phyloP scores from a whole-genome alignment of 2,888 invertebrate genomes.

The Stramonita haemastoma region DNA sequence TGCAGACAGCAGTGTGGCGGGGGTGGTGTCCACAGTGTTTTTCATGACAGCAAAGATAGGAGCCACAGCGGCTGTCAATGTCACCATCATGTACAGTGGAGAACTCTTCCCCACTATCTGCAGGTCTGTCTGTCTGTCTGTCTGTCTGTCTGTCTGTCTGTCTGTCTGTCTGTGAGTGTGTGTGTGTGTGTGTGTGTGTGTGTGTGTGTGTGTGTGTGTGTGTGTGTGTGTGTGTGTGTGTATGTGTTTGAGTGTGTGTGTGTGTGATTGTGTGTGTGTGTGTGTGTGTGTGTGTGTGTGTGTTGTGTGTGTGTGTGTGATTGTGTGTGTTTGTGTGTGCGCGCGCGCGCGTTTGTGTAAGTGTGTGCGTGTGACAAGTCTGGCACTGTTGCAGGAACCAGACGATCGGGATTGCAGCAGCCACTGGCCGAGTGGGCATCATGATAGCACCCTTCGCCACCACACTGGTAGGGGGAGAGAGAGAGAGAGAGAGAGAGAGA shows the following conservation, averaged over 20 bases:
- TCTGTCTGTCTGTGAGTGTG: too few species aligned
- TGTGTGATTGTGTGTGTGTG: neutral
- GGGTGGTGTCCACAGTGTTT: neutral
- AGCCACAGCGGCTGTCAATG: slow-evolving; percentile 43
- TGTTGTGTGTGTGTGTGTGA: slow-evolving; percentile 23
- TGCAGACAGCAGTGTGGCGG: too few species aligned
- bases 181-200: too few species aligned
- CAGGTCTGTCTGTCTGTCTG: slow-evolving; percentile 34
- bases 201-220: slow-evolving; percentile 16
- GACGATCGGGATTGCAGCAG: neutral
- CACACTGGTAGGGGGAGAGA: neutral
- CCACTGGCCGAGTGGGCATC: slow-evolving; percentile 1
- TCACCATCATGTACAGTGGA: slow-evolving; percentile 43
- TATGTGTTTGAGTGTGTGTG: neutral
- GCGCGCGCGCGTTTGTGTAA: neutral
- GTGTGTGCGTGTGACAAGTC: neutral
- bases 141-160: too few species aligned
- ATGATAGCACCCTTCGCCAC: slow-evolving; percentile 1
- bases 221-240: slow-evolving; percentile 25
- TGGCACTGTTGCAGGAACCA: slow-evolving; percentile 9
- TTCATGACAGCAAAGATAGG: slow-evolving; percentile 48
- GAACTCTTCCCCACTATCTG: slow-evolving; percentile 51
- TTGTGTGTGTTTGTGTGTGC: slow-evolving; percentile 8
- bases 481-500: neutral
- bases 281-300: neutral